phyloP scores from a whole-genome alignment of 2,797 vertebrate genomes.

The Erethizon dorsatum region DNA sequence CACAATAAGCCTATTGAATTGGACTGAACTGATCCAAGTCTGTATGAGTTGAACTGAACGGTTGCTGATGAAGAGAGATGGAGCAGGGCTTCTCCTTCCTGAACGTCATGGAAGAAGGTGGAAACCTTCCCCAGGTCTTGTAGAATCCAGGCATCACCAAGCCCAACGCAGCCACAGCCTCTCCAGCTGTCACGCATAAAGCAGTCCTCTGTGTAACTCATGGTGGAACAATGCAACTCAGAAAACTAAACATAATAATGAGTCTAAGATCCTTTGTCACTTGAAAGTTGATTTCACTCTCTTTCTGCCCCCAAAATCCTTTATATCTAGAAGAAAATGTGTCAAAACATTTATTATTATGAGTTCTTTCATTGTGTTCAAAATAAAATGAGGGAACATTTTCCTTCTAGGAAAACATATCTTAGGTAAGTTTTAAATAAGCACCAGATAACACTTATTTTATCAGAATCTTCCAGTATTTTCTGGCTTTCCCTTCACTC shows the following conservation, averaged over 20 bases:
- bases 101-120: not conserved
- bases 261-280: not conserved
- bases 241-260: not conserved
- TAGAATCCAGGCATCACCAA: not conserved
- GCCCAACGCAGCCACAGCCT: fast-evolving
- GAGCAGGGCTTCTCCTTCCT: not conserved
- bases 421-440: slow-evolving; percentile 81
- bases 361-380: slow-evolving; percentile 20
- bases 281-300: slow-evolving; percentile 23
- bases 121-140: not conserved
- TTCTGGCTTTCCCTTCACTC: slow-evolving; percentile 82
- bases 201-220: not conserved
- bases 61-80: not conserved
- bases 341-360: not conserved
- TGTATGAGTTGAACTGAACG: not conserved
- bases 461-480: slow-evolving; percentile 81
- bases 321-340: not conserved
- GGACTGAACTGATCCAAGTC: not conserved
- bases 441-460: slow-evolving; percentile 76
- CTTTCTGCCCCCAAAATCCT: not conserved
- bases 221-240: not conserved
- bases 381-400: slow-evolving; percentile 48
- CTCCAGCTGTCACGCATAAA: not conserved
- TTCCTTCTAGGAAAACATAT: slow-evolving; percentile 46
- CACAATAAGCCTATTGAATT: not conserved